Evolutionary conservation across 23 tunicate genomes (phyloP), one percentile per base, ranked within the genome.

Genomic region (Halocynthia aurantium): DNA sequence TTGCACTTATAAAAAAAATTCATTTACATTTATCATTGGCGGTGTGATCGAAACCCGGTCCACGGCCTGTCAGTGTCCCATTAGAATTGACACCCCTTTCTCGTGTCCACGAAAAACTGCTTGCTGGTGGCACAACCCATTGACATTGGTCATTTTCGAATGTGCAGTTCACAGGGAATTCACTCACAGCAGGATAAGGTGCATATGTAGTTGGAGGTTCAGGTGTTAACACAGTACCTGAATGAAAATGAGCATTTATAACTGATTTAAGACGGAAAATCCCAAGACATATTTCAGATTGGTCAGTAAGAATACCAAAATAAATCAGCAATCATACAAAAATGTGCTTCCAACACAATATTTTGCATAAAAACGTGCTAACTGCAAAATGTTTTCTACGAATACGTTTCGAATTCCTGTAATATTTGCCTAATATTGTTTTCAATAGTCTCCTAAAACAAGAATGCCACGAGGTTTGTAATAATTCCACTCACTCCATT

Each of bases 11-110:
- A 50, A 51, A 51, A 5, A 5, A 5, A 5, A 5, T 20, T 20
- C 5, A 6, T 65, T 71, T 77, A 87, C 93, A 62, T 17, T 87
- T 79, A 61, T 77, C 85, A 51, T 80, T 80, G 7, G 96, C 84
- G 7, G 96, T 84, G 54, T 84, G 87, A 71, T 92, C 98, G 53
- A 53, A 73, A 8, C 80, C 53, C 7, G 92, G 85, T n/a, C 98
- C 98, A 12, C 7, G 71, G 17, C 85, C 88, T 58, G 69, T 77
- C 0, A 61, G 18, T 6, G 69, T 55, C 8, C 96, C 96, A 71
- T 90, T 86, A 7, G 82, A 15, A 8, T 67, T 21, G 8, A 70
- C 79, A 61, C 97, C 97, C 7, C 83, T 82, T 61, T 86, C 88
- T 51, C 85, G 52, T 8, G 69, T 66, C 98, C 98, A 92, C 6